Base-by-base conservation (phyloP, 2,797 vertebrate species). In the Salmo trutta region DNA sequence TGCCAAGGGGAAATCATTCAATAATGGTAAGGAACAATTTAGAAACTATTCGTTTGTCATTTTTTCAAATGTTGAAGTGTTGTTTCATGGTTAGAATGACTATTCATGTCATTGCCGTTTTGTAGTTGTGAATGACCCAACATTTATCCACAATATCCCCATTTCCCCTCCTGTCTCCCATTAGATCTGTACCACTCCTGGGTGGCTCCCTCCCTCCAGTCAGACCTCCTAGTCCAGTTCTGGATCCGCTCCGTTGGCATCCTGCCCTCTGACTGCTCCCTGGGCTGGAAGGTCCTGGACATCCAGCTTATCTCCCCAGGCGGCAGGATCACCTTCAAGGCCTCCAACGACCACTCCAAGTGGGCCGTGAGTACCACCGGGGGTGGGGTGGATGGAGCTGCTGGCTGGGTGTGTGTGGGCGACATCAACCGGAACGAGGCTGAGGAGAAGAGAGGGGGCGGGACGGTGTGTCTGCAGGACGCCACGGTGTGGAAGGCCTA, bases 181-280 rank as follows among this genome's bases (percentile, higher is more conserved):
- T 82, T 90, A 98, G 97, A 97, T 87, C 91, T 98, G 29, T 98
- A 98, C 83, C 94, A 95, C 3, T 92, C 95, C 24, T 98, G 96
- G 96, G 90, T 98, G 87, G 96, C 96, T 0, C 93, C 92, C 7
- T 80, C 88, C 2, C 93, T 98, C n/a, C 85, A 89, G 83, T 94
- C 92, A 0, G 77, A 95, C 86, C 93, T 98, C 68, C 91, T 95
- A 82, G 96, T 97, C 41, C 94, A 98, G 87, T 97, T 97, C 90
- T 98, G 97, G 97, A 82, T 85, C 24, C 94, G 89, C 59, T 95
- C 95, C 72, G 29, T 0, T 0, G 93, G 94, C 0, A 41, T 94
- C 84, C 93, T 97, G 59, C 90, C 88, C 15, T 97, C 97, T 0
- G 88, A 97, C 93, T 98, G 97, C 90, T 94, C 95, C 0, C 80